Conservation (phyloP, 92 coral and sea anemone species). For the Virgularia gustaviana region DNA sequence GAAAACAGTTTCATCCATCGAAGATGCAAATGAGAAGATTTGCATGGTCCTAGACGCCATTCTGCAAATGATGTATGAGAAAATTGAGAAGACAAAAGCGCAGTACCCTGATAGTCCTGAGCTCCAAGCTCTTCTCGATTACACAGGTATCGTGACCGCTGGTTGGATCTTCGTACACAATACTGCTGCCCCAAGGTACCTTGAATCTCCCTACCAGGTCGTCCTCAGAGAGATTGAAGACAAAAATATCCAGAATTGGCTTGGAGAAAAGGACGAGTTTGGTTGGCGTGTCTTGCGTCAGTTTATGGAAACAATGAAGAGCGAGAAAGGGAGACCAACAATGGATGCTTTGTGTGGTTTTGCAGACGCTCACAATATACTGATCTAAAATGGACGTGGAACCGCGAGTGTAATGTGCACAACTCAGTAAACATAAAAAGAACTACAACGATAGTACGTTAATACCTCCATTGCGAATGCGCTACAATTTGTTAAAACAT, state of each 20-base stretch:
- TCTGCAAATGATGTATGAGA: conserved; percentile 9
- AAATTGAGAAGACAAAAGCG: neutral
- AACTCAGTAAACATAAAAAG: too few species aligned
- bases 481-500: too few species aligned
- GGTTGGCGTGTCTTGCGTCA: neutral
- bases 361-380: too few species aligned
- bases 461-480: too few species aligned
- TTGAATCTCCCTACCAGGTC: conserved; percentile 1
- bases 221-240: conserved; percentile 15
- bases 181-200: neutral
- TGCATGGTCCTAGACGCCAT: neutral
- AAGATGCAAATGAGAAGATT: neutral
- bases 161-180: conserved; percentile 21
- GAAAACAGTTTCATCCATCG: neutral
- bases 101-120: conserved; percentile 5
- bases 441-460: too few species aligned
- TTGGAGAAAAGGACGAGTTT: neutral
- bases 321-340: neutral
- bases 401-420: too few species aligned
- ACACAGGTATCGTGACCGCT: neutral
- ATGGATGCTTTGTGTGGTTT: conserved; percentile 2
- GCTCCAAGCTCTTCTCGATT: neutral
- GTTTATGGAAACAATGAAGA: neutral
- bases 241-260: neutral
- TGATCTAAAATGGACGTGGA: too few species aligned